Evolutionary conservation across 2,888 invertebrate genomes (phyloP).

Genomic region (Tinea pellionella): DNA sequence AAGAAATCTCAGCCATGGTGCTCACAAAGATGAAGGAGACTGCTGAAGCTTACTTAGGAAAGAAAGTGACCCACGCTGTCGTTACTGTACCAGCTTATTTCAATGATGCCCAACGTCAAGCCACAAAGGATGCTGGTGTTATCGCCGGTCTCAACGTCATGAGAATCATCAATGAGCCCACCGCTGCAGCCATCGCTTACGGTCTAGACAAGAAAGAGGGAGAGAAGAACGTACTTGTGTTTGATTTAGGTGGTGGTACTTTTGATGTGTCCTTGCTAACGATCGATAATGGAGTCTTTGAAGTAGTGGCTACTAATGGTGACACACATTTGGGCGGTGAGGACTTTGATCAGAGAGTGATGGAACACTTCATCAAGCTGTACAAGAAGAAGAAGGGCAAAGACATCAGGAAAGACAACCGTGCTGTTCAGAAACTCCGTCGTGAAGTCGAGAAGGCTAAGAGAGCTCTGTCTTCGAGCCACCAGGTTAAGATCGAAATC

Average conservation of each 20-base stretch:
- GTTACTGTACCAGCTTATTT: constrained; percentile 98
- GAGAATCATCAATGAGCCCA: constrained; percentile 98
- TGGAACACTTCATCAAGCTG: constrained; percentile 98
- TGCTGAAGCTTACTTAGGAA: constrained; percentile 97
- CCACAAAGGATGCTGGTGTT: constrained; percentile 97
- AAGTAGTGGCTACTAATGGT: constrained; percentile 92
- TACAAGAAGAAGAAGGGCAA: constrained; percentile 99
- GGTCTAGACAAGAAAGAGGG: constrained; percentile 97
- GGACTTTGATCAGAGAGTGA: constrained; percentile 98
- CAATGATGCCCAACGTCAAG: constrained; percentile 99
- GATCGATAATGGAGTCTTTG: constrained; percentile 99
- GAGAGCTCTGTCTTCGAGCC: constrained; percentile 92
- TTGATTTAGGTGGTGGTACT: constrained; percentile 99
- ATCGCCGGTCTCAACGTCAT: constrained; percentile 93
- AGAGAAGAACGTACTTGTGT: constrained; percentile 98
- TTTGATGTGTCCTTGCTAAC: constrained; percentile 98
- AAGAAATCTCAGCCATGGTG: constrained; percentile 99
- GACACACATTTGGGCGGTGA: constrained; percentile 99
- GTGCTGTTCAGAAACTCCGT: constrained; percentile 95
- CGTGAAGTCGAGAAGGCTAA: constrained; percentile 98
- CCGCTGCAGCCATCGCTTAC: constrained; percentile 96
- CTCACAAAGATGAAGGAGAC: constrained; percentile 98
- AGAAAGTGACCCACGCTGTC: constrained; percentile 82
- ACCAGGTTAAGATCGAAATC: constrained; percentile 97
- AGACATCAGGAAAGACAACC: constrained; percentile 93